phyloP scores from a whole-genome alignment of 2,113 vertebrate genomes.

The Mesoclemmys tuberculata region DNA sequence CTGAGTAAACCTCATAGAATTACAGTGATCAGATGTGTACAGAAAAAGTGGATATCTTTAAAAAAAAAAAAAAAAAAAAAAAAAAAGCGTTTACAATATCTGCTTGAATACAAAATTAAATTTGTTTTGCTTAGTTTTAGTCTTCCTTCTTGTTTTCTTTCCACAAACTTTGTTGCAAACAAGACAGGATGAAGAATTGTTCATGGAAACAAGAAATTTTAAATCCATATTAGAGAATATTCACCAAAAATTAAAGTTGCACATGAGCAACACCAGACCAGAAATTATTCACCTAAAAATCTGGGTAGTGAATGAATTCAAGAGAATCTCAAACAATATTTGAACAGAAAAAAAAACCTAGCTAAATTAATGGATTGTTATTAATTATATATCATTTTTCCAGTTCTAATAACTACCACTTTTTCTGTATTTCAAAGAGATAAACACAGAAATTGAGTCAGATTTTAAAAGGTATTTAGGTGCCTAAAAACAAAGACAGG shows the following conservation, averaged over 20 bases:
- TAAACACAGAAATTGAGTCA: not conserved
- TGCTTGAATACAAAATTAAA: not conserved
- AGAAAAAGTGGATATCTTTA: too few relatives aligned
- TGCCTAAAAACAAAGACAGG: not conserved
- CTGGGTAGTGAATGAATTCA: not conserved
- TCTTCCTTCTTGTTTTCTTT: rapidly evolving
- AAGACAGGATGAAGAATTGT: not conserved
- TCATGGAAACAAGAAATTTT: rapidly evolving
- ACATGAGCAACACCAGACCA: not conserved
- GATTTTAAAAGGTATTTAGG: not conserved
- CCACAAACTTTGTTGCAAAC: not conserved
- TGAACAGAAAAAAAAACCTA: not conserved
- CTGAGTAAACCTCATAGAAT: not conserved
- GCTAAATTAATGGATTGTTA: not conserved
- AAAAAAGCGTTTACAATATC: not conserved
- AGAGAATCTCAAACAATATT: not conserved
- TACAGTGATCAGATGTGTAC: not conserved
- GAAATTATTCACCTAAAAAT: not conserved
- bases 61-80: too few relatives aligned
- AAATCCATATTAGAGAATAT: not conserved
- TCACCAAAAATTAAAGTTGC: not conserved
- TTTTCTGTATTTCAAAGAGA: not conserved
- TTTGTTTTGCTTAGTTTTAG: not conserved
- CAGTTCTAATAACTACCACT: too few relatives aligned
- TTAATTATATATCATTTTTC: not conserved